Evolutionary conservation across 2,113 vertebrate genomes (phyloP), one percentile per base, ranked within the genome.

Genomic region (Peucedramus taeniatus): DNA sequence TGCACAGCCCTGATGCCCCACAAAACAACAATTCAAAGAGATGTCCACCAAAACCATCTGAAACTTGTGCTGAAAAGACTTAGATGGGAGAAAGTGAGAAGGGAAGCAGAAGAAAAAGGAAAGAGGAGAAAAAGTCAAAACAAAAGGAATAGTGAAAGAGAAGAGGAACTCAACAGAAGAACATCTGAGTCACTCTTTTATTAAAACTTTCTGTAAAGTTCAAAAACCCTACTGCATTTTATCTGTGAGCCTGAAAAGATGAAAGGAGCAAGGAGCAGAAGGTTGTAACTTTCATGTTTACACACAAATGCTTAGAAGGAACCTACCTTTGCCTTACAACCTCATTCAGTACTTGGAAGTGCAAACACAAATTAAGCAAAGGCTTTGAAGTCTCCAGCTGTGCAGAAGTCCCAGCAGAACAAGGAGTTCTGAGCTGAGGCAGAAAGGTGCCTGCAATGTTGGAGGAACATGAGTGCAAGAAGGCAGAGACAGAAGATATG

Each of bases 261-360:
- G 91, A 95, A 96, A 97, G 83, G 33, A 93, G 18, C 59, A 89
- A 77, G 87, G 74, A 89, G 80, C 76, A 89, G 65, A 92, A 96
- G 56, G 78, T 90, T 95, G 77, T 97, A 97, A 90, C 95, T 97
- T 97, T 97, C 90, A 96, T 94, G 93, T 95, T 97, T 93, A 95
- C 95, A 95, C 77, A 94, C 91, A 97, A 85, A 86, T 89, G 81
- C 66, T 83, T 75, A 3, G 51, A 96, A 91, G 91, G 83, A 85
- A 92, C 51, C 64, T 92, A 61, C 42, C 64, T 93, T 69, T 94
- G 64, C 61, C 80, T 85, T 86, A 91, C 89, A 83, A 69, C 70
- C 88, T 91, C 74, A 77, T 96, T 93, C 91, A 69, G 61, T 45
- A 74, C 91, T 83, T 95, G 61, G 87, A 96, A 97, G 94, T 69